A percentile compares a stretch with the other conserved stretches of the same genome.
phyloP scores from a whole-genome alignment of 1,140 invertebrate species.

The Zophobas morio region DNA sequence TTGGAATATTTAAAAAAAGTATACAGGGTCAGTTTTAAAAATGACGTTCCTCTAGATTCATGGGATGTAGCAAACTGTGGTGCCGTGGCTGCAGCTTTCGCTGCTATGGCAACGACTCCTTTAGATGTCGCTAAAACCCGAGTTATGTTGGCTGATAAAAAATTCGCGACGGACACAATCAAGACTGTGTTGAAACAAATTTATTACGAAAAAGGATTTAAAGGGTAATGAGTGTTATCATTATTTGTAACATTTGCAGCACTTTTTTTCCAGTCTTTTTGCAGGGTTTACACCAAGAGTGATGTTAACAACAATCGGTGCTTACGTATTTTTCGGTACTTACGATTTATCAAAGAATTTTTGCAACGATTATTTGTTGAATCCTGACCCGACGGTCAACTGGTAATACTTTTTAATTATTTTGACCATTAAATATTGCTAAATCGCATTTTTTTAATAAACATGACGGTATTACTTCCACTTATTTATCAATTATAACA shows the following conservation, averaged over 20 bases:
- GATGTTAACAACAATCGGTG: constrained; percentile 90
- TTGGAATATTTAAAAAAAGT: constrained; percentile 91
- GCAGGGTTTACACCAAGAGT: constrained; percentile 89
- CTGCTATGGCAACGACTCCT: constrained; percentile 91
- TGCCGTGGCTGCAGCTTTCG: constrained; percentile 84
- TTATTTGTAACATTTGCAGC: background rate
- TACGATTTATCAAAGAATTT: constrained; percentile 79
- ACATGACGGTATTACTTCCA: too few species aligned
- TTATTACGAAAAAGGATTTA: constrained; percentile 77
- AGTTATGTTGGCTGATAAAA: constrained; percentile 90
- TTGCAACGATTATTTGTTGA: constrained; percentile 15
- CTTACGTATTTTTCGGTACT: constrained; percentile 94
- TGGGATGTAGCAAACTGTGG: constrained; percentile 88
- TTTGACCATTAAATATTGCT: too few species aligned
- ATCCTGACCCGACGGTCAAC: background rate
- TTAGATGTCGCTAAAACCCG: constrained; percentile 97
- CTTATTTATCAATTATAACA: constrained; percentile 13
- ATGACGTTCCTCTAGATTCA: constrained; percentile 65
- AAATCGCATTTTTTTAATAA: too few species aligned
- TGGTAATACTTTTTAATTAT: too few species aligned
- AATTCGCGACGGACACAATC: constrained; percentile 67
- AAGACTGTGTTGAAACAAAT: constrained; percentile 73
- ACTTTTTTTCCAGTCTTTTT: constrained; percentile 79
- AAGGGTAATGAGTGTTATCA: constrained; percentile 71
- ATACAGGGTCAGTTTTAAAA: constrained; percentile 63